phyloP scores from a whole-genome alignment of 1,140 invertebrate genomes.

The Drosophila prosaltans region DNA sequence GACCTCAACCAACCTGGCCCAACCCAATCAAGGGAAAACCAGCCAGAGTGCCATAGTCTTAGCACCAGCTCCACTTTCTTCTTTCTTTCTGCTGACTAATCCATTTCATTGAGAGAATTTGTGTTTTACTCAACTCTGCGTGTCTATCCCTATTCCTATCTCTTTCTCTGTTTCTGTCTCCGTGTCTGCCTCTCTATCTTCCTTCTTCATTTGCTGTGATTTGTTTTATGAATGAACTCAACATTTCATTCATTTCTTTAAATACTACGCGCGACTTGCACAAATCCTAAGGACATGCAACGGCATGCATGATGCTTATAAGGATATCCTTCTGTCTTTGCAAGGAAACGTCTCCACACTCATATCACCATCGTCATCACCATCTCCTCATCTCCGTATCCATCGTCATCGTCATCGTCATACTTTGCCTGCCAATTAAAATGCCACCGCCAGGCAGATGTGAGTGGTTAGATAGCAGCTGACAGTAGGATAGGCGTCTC shows the following conservation, averaged over 20 bases:
- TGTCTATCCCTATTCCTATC: background rate
- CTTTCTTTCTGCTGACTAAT: constrained; percentile 65
- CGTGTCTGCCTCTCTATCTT: background rate
- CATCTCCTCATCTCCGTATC: constrained; percentile 9
- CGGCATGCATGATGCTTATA: constrained; percentile 54
- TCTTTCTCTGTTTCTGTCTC: background rate
- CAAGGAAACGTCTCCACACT: constrained; percentile 22
- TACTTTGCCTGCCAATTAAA: constrained; percentile 74
- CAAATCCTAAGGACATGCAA: constrained; percentile 50
- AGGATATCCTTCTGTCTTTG: constrained; percentile 74
- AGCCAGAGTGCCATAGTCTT: background rate
- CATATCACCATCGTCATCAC: background rate
- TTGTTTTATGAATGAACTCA: constrained; percentile 78
- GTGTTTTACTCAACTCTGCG: constrained; percentile 14
- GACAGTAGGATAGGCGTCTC: constrained; percentile 34
- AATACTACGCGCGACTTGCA: constrained; percentile 62
- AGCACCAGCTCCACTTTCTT: constrained; percentile 15
- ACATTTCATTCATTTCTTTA: constrained; percentile 70
- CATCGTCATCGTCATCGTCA: constrained; percentile 26
- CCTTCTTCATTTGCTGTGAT: constrained; percentile 46
- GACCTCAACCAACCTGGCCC: background rate
- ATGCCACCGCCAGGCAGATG: constrained; percentile 76
- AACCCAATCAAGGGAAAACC: background rate
- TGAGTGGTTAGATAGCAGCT: constrained; percentile 29
- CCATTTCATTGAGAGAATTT: constrained; percentile 73